These are phyloP conservation scores for Magallana ariakensis DNA, from an alignment of 1,140 invertebrate species.

Conservation along the genomic window DNA sequence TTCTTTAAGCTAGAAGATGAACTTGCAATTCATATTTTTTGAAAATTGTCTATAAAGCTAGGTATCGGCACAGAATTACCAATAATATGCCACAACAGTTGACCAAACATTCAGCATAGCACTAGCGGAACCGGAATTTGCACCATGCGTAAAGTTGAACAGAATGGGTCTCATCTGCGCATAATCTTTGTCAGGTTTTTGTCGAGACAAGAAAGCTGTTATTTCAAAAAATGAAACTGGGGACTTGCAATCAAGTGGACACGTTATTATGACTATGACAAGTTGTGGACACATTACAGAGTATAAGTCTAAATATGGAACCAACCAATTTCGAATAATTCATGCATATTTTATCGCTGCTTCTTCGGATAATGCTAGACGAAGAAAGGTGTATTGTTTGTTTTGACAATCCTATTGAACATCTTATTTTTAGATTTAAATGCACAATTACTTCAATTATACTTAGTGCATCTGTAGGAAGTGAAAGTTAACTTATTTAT, in stretches of 20 bases:
- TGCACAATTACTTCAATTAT: background rate
- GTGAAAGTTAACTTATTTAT: background rate
- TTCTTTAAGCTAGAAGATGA: background rate
- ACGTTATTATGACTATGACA: constrained; percentile 68
- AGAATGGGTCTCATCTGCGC: constrained; percentile 56
- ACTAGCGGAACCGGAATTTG: constrained; percentile 35
- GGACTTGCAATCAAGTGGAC: constrained; percentile 7
- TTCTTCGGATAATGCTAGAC: constrained; percentile 85
- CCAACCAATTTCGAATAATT: constrained; percentile 87
- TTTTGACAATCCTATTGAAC: constrained; percentile 10
- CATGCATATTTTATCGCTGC: constrained; percentile 88
- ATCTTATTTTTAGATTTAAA: background rate
- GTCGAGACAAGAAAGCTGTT: constrained; percentile 43
- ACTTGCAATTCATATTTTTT: no score
- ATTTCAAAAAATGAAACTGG: constrained; percentile 43
- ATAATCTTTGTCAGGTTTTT: constrained; percentile 64
- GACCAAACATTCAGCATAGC: background rate
- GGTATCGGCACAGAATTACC: no score
- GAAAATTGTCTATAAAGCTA: no score
- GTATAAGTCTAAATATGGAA: constrained; percentile 88
- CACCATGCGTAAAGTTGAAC: constrained; percentile 41
- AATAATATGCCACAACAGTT: no score
- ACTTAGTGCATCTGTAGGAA: background rate
- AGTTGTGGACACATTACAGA: constrained; percentile 89
- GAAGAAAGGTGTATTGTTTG: constrained; percentile 83